phyloP scores from a whole-genome alignment of 2,113 vertebrate species.

The Butorides virescens region DNA sequence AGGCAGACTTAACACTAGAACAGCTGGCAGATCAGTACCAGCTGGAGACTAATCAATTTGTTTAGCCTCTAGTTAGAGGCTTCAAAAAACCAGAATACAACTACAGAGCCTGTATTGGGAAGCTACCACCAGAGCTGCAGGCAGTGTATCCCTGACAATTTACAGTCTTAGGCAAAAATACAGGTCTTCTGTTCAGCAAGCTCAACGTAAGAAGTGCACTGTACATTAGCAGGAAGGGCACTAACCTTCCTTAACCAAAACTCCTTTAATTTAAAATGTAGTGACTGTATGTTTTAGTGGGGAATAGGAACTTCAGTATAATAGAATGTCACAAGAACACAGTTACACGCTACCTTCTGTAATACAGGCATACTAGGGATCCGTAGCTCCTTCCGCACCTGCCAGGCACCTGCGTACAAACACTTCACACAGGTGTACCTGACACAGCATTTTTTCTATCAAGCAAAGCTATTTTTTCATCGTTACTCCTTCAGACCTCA shows the following conservation, averaged over 20 bases:
- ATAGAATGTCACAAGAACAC: neutral
- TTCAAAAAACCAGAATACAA: neutral
- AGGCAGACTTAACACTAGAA: neutral
- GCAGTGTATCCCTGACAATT: neutral
- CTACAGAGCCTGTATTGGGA: too few relatives aligned
- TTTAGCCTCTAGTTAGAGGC: neutral
- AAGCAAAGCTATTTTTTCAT: too few relatives aligned
- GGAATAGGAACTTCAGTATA: neutral
- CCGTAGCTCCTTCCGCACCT: too few relatives aligned
- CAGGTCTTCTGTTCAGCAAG: neutral
- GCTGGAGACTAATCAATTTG: neutral
- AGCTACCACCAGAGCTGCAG: neutral
- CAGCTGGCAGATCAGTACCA: neutral
- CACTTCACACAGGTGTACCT: too few relatives aligned
- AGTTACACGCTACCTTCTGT: neutral
- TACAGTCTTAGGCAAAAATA: neutral
- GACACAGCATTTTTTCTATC: too few relatives aligned
- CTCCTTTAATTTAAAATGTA: neutral
- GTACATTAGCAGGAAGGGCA: neutral
- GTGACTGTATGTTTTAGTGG: neutral
- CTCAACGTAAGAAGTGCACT: neutral
- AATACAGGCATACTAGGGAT: too few relatives aligned
- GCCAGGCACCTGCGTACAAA: too few relatives aligned
- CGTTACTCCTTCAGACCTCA: too few relatives aligned
- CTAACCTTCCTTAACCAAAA: neutral